Evolutionary conservation across 2,888 invertebrate genomes (phyloP).

Genomic region (Matsumyia berberina): DNA sequence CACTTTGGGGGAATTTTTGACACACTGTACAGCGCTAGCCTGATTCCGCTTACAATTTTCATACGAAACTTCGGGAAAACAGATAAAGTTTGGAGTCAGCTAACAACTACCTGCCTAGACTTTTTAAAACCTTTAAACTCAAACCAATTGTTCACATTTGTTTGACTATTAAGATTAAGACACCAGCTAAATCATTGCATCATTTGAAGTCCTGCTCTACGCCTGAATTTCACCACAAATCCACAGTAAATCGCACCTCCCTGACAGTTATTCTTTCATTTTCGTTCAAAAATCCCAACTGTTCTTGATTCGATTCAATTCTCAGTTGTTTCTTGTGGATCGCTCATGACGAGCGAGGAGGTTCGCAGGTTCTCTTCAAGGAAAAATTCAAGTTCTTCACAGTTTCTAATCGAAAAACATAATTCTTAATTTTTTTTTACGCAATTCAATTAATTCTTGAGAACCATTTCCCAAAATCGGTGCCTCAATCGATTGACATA

Average conservation of each 20-base stretch:
- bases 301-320: constrained; percentile 50
- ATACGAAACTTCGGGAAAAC: too few relatives aligned
- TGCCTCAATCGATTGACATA: constrained; percentile 35
- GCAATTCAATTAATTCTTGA: constrained; percentile 36
- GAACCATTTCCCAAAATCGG: constrained; percentile 42
- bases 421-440: constrained; percentile 23
- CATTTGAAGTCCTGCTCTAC: background rate
- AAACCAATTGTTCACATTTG: too few relatives aligned
- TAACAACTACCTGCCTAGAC: too few relatives aligned
- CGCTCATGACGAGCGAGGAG: constrained; percentile 68
- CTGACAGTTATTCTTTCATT: constrained; percentile 39
- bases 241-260: background rate
- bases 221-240: constrained; percentile 3
- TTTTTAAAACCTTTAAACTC: too few relatives aligned
- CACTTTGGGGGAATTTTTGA: too few relatives aligned
- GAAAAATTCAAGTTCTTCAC: constrained; percentile 48
- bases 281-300: constrained; percentile 35
- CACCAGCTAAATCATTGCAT: background rate
- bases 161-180: too few relatives aligned
- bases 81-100: too few relatives aligned
- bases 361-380: constrained; percentile 53
- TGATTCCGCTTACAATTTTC: too few relatives aligned
- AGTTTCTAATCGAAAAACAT: constrained; percentile 42
- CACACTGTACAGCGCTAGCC: too few relatives aligned
- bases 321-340: constrained; percentile 75